Base-by-base conservation (phyloP, 2,797 vertebrate species). In the Diplodus sargus region DNA sequence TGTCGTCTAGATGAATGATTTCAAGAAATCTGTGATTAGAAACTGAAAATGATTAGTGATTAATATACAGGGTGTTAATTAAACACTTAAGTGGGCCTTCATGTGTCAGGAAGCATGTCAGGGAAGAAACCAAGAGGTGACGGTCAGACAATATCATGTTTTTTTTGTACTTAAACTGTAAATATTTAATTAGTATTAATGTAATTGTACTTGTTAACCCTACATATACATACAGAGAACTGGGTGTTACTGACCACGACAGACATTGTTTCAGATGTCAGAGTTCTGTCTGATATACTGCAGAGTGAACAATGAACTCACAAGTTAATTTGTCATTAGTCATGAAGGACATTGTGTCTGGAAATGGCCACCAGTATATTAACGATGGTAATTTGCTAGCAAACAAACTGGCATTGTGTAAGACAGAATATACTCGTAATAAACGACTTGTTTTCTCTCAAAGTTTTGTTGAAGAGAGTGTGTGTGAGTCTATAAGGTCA, bases 401-500 rank as follows among this genome's bases (percentile, higher is more conserved):
- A 28, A 63, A 70, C 49, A 61, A 66, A 6, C 62, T 60, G 30
- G n/a, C 20, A 47, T 34, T 63, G 18, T 10, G 20, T 17, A 47
- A 66, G 47, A 59, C 23, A 5, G 42, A 39, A 4, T 60, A 45
- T 45, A 58, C 23, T 59, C 45, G 17, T 48, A 56, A 78, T 63
- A 20, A 60, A 48, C 30, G 14, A 73, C 54, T 57, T 0, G 23
- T 43, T 65, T 60, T 78, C 43, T 20, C 9, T 53, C 66, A 54
- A 63, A 25, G 30, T 34, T 34, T 34, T 34, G 30, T 7, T 34
- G 30, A 34, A 28, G 28, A 74, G 2, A 66, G 58, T 54, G 8
- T 3, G 23, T 75, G 48, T 62, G 47, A 75, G 39, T 49, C 51
- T 59, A 45, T 52, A 45, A 7, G 22, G 3, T 57, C 67, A 54